These are phyloP conservation scores for Trichogramma dendrolimi DNA, from an alignment of 2,888 invertebrate species.

Conservation along the genomic window DNA sequence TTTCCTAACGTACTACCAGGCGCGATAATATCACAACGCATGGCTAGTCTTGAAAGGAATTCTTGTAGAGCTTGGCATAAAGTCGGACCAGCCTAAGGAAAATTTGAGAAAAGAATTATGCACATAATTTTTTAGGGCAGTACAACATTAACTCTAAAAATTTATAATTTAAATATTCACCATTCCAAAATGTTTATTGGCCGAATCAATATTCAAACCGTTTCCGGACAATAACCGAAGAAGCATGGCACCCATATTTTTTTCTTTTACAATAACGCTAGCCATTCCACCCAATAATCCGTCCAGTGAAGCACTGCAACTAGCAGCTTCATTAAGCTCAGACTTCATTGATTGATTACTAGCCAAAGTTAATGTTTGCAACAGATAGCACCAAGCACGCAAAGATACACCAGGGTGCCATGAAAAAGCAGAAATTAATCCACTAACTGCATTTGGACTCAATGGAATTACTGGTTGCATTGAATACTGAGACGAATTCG, in stretches of 20 bases:
- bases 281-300: conserved; percentile 59
- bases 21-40: conserved; percentile 62
- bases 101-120: neutral
- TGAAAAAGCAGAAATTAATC: conserved; percentile 64
- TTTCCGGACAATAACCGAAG: conserved; percentile 66
- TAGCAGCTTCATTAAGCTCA: conserved; percentile 40
- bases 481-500: conserved; percentile 54
- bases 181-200: conserved; percentile 57
- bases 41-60: conserved; percentile 65
- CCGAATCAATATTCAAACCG: conserved; percentile 54
- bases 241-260: conserved; percentile 65
- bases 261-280: conserved; percentile 62
- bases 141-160: neutral
- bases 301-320: conserved; percentile 41
- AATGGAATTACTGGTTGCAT: conserved; percentile 64
- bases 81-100: conserved; percentile 67
- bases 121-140: neutral
- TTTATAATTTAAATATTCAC: conserved; percentile 30
- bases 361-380: conserved; percentile 71
- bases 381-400: conserved; percentile 74
- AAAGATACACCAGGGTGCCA: conserved; percentile 67
- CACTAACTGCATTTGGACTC: conserved; percentile 62
- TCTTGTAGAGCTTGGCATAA: conserved; percentile 70
- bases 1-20: conserved; percentile 56
- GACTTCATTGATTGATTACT: conserved; percentile 59